phyloP scores from a whole-genome alignment of 2,113 vertebrate species.

The Ibidorhyncha struthersii region DNA sequence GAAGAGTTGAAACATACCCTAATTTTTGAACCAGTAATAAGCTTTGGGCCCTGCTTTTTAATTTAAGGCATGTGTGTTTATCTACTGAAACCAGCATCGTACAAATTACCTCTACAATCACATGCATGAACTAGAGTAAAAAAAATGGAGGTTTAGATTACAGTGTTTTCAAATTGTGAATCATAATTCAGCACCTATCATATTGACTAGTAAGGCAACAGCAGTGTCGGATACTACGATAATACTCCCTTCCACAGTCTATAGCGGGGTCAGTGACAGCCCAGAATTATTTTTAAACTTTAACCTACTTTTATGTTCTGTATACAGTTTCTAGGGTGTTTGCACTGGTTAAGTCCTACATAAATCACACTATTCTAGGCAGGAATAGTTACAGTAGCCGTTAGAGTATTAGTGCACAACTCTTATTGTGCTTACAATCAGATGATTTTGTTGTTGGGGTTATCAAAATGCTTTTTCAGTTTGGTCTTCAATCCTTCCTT shows the following conservation, averaged over 20 bases:
- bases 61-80: conserved; percentile 87
- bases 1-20: conserved; percentile 69
- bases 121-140: conserved; percentile 79
- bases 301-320: conserved; percentile 74
- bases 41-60: conserved; percentile 81
- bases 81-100: conserved; percentile 74
- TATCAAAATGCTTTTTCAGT: conserved; percentile 65
- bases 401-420: conserved; percentile 76
- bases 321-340: conserved; percentile 75
- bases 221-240: conserved; percentile 81
- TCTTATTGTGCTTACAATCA: conserved; percentile 79
- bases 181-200: conserved; percentile 85
- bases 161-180: conserved; percentile 80
- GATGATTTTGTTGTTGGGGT: conserved; percentile 68
- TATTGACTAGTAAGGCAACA: conserved; percentile 89
- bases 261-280: conserved; percentile 72
- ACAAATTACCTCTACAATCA: conserved; percentile 80
- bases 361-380: conserved; percentile 78
- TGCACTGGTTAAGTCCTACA: conserved; percentile 78
- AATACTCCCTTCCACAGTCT: conserved; percentile 79
- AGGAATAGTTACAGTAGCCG: conserved; percentile 80
- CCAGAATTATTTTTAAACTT: conserved; percentile 76
- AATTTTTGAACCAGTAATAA: conserved; percentile 71
- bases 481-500: conserved; percentile 84
- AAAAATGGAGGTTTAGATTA: conserved; percentile 77